Evolutionary conservation across 1,140 invertebrate genomes (phyloP).

Genomic region (Orussus abietinus): DNA sequence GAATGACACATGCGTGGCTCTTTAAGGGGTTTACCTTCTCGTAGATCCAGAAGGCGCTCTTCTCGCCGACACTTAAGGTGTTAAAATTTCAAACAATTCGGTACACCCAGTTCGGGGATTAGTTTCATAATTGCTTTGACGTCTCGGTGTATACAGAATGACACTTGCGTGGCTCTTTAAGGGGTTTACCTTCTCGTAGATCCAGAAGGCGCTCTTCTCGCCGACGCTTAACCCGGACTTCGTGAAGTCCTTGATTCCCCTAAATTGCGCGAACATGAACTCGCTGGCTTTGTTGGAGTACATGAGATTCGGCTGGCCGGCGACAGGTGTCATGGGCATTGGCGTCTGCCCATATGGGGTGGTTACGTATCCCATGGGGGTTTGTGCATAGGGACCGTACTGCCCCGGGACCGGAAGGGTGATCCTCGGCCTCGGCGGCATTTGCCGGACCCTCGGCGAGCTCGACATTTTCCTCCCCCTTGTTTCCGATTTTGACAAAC

Average conservation of each 20-base stretch:
- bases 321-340: constrained; percentile 52
- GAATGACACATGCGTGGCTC: too few species aligned
- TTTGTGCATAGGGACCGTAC: constrained; percentile 39
- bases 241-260: constrained; percentile 72
- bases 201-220: constrained; percentile 75
- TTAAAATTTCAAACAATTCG: too few species aligned
- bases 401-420: constrained; percentile 54
- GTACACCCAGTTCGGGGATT: too few species aligned
- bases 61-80: too few species aligned
- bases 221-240: constrained; percentile 76
- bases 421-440: constrained; percentile 52
- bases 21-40: too few species aligned
- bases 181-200: constrained; percentile 64
- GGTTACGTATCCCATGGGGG: constrained; percentile 37
- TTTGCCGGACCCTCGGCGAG: constrained; percentile 37
- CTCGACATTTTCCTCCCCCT: constrained; percentile 38
- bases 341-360: constrained; percentile 51
- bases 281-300: constrained; percentile 66
- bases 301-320: constrained; percentile 51
- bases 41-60: too few species aligned
- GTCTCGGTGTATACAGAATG: too few species aligned
- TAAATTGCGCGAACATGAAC: constrained; percentile 72
- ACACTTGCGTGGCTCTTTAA: too few species aligned
- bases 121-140: too few species aligned
- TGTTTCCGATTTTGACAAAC: neutral